Percentiles rank a stretch among this genome's conserved stretches.
Conservation (phyloP, 2,113 vertebrate genomes). For the Uropsilus gracilis region DNA sequence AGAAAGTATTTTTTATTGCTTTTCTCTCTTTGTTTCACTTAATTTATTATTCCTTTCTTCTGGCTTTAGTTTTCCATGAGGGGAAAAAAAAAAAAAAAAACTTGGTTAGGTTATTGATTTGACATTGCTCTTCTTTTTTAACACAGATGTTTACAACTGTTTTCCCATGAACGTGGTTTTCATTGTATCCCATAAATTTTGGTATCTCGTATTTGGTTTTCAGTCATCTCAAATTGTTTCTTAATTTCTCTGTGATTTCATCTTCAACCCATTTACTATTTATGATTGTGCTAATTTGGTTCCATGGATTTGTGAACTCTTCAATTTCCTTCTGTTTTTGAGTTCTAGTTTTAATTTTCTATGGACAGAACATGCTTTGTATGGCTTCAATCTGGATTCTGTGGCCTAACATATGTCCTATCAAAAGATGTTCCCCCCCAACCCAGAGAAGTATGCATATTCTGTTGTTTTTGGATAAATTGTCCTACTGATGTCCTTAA, state of each 20-base stretch:
- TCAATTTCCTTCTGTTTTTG: neutral
- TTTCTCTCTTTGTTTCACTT: neutral
- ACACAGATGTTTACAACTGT: neutral
- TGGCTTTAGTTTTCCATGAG: neutral
- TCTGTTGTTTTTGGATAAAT: neutral
- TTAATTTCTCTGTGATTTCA: neutral
- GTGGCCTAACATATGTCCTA: neutral
- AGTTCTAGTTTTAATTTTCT: slow-evolving; percentile 12
- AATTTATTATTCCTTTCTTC: neutral
- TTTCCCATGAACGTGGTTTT: neutral
- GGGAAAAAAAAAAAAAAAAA: too few species aligned
- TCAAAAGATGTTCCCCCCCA: neutral
- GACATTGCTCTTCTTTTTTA: neutral
- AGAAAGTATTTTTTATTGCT: too few species aligned
- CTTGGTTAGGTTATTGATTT: neutral
- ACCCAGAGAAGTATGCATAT: neutral
- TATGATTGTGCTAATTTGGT: neutral
- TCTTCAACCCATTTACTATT: neutral
- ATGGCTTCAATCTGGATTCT: neutral
- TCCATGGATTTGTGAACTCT: neutral
- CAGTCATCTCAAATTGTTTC: neutral
- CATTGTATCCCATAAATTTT: neutral
- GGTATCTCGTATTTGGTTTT: neutral
- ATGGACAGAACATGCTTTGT: neutral
- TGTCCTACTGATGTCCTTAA: neutral